Conservation (phyloP, 1,140 invertebrate genomes). For the Hydropsyche tenuis region DNA sequence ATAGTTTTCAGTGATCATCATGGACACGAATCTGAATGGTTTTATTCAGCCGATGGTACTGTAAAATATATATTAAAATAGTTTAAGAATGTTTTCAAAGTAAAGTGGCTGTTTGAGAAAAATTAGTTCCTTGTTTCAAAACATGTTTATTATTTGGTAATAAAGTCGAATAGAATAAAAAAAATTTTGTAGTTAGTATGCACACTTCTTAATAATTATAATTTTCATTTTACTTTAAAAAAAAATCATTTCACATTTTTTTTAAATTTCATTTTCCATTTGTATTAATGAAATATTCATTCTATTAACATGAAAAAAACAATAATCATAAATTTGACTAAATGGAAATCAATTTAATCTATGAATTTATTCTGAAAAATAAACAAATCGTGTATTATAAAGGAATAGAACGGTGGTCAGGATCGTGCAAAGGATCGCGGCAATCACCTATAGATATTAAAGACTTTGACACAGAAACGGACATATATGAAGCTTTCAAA, state of each 20-base stretch:
- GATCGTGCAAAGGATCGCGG: conserved; percentile 32
- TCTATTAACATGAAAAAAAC: neutral
- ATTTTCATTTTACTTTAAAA: too few species aligned
- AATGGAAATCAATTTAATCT: neutral
- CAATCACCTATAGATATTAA: conserved; percentile 45
- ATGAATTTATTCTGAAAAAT: neutral
- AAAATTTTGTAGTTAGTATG: too few species aligned
- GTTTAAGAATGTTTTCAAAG: too few species aligned
- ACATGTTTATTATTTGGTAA: too few species aligned
- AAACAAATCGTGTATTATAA: too few species aligned
- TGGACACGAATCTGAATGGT: conserved; percentile 13
- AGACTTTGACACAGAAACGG: conserved; percentile 19
- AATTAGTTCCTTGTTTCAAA: too few species aligned
- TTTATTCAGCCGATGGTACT: conserved; percentile 38
- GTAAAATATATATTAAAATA: too few species aligned
- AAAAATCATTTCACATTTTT: too few species aligned
- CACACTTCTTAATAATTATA: too few species aligned
- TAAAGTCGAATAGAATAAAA: too few species aligned
- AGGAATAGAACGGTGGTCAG: conserved; percentile 34
- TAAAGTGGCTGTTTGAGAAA: too few species aligned
- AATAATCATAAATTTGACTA: neutral
- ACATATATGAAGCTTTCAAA: conserved; percentile 18
- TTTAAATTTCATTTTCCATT: conserved; percentile 15
- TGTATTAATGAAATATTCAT: neutral
- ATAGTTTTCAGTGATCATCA: neutral